phyloP scores from a whole-genome alignment of 2,113 vertebrate species.

The Ceuthmochares aereus region DNA sequence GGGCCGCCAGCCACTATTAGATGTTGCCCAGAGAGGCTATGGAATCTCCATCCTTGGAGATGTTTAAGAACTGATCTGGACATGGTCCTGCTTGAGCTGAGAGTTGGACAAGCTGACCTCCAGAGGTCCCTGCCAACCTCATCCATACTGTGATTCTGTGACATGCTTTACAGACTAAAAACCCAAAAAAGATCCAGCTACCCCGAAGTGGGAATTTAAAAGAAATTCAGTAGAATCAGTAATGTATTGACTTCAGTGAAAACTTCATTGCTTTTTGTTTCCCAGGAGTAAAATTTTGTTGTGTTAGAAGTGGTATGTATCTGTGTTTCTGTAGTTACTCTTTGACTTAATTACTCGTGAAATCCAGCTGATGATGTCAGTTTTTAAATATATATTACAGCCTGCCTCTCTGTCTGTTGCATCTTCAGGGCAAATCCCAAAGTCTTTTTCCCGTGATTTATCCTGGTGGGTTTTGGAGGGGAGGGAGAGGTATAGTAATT shows the following conservation, averaged over 20 bases:
- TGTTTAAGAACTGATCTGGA: background rate
- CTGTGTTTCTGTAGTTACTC: background rate
- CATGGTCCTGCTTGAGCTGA: background rate
- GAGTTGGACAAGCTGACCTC: background rate
- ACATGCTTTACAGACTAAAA: background rate
- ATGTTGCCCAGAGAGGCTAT: background rate
- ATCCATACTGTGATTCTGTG: background rate
- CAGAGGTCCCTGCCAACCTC: background rate
- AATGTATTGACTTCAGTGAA: background rate
- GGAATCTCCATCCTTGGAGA: background rate
- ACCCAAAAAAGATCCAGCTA: background rate
- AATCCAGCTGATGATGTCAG: background rate
- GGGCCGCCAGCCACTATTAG: background rate
- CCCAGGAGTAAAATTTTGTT: background rate
- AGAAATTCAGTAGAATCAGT: too few species aligned
- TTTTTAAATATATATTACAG: background rate
- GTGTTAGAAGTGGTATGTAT: background rate
- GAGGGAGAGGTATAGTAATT: background rate
- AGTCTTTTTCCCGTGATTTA: background rate
- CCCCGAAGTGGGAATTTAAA: background rate
- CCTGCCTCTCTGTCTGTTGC: background rate
- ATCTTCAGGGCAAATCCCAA: background rate
- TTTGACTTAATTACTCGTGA: rapidly evolving
- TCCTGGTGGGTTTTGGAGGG: background rate
- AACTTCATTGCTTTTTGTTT: background rate